A percentile compares a stretch with the other conserved stretches of the same genome.
phyloP scores from a whole-genome alignment of 1,140 invertebrate species.

The Eriocheir sinensis region DNA sequence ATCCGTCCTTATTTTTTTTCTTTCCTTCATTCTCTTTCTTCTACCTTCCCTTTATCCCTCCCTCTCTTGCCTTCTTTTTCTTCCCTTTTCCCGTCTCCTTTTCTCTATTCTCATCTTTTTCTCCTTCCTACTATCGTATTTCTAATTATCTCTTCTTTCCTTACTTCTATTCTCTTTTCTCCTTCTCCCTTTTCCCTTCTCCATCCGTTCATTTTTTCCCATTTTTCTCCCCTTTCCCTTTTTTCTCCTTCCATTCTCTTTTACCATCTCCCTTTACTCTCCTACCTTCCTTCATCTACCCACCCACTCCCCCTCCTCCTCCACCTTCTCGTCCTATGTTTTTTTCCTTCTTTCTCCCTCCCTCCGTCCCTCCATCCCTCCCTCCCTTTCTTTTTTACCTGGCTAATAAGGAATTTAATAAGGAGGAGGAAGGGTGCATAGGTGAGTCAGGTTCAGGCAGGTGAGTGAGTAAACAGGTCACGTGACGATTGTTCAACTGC shows the following conservation, averaged over 20 bases:
- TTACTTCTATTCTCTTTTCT: background rate
- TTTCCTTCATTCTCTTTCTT: too few species aligned
- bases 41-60: background rate
- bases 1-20: too few species aligned
- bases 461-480: too few species aligned
- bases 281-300: background rate
- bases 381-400: background rate
- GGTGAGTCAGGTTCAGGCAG: too few species aligned
- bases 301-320: background rate
- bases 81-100: background rate
- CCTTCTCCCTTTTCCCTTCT: background rate
- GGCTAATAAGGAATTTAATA: background rate
- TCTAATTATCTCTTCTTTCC: background rate
- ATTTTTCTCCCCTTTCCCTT: background rate
- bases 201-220: background rate
- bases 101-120: background rate
- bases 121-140: background rate
- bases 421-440: background rate
- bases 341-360: conserved; percentile 33
- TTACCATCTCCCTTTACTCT: background rate
- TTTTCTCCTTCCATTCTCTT: background rate
- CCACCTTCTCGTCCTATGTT: background rate
- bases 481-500: background rate
- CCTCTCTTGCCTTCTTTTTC: background rate
- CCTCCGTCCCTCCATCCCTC: background rate